Evolutionary conservation across 2,797 vertebrate genomes (phyloP).

Genomic region (Paguma larvata): DNA sequence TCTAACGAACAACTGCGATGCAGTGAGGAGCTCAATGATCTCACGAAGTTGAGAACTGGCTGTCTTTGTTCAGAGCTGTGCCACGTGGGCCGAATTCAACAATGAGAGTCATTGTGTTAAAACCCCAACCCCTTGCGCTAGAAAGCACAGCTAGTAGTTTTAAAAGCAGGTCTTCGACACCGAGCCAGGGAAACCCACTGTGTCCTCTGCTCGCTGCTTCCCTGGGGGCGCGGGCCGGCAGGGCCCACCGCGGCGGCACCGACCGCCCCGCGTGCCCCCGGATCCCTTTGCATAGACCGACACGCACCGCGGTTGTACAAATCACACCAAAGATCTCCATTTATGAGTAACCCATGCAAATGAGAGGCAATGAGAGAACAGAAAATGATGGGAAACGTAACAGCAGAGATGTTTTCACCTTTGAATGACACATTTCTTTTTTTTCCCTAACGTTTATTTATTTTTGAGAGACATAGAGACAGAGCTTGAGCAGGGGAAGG

Average conservation of each 20-base stretch:
- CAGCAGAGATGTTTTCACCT: conserved; percentile 64
- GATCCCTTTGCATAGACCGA: conserved; percentile 6
- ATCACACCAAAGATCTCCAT: conserved; percentile 46
- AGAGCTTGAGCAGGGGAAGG: too few species aligned
- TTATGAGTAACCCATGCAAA: conserved; percentile 78
- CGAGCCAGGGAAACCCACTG: neutral
- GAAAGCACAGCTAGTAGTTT: neutral
- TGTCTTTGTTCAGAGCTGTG: neutral
- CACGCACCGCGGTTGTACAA: neutral
- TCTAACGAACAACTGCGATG: neutral
- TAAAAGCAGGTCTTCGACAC: neutral
- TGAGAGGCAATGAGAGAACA: conserved; percentile 63
- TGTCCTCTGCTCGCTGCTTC: neutral
- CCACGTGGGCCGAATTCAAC: neutral
- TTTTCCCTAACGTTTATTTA: too few species aligned
- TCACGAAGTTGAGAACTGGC: neutral
- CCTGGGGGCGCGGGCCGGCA: neutral
- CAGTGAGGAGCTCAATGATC: neutral
- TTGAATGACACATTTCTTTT: conserved; percentile 61
- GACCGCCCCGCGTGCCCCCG: fast-evolving
- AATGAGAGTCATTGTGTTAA: neutral
- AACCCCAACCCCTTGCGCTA: neutral
- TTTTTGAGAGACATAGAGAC: too few species aligned
- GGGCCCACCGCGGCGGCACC: neutral
- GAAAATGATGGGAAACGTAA: conserved; percentile 67